These are phyloP conservation scores for Mechanitis messenoides DNA, from an alignment of 2,888 invertebrate species.

Conservation along the genomic window DNA sequence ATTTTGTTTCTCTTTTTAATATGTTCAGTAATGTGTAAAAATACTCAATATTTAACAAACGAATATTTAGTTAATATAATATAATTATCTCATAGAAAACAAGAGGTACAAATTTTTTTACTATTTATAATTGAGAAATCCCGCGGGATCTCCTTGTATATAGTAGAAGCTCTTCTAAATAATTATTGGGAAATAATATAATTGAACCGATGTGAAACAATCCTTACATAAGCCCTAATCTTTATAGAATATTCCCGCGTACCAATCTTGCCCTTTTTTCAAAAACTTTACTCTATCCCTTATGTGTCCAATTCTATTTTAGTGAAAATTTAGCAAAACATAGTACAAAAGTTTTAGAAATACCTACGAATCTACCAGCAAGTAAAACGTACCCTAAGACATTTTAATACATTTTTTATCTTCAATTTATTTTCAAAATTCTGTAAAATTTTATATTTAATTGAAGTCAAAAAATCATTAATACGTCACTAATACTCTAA, in stretches of 20 bases:
- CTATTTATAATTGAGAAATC: slow-evolving; percentile 47
- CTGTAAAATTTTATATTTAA: slow-evolving; percentile 1
- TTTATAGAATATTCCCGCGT: slow-evolving; percentile 40
- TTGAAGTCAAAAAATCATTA: slow-evolving; percentile 16
- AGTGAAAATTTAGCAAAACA: slow-evolving; percentile 77
- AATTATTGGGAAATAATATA: slow-evolving; percentile 33
- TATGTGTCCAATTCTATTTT: slow-evolving; percentile 72
- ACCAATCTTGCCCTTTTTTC: slow-evolving; percentile 23
- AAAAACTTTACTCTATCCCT: slow-evolving; percentile 44
- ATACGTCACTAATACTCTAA: slow-evolving; percentile 64
- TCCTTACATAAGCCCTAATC: slow-evolving; percentile 17
- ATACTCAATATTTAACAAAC: slow-evolving; percentile 73
- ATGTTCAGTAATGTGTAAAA: slow-evolving; percentile 74
- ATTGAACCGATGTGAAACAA: slow-evolving; percentile 28
- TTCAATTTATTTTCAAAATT: neutral
- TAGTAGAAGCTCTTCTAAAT: slow-evolving; percentile 62
- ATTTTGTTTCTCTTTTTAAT: slow-evolving; percentile 60
- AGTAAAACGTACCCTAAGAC: slow-evolving; percentile 47
- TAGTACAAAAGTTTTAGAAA: slow-evolving; percentile 76
- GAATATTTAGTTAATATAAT: slow-evolving; percentile 64
- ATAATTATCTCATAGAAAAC: slow-evolving; percentile 72
- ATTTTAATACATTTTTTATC: slow-evolving; percentile 10
- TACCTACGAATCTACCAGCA: slow-evolving; percentile 73
- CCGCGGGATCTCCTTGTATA: slow-evolving; percentile 56
- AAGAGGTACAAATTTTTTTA: slow-evolving; percentile 58